Evolutionary conservation across 2,888 invertebrate species (phyloP), one percentile per base, ranked within the genome.

Genomic region (Cryptocephalus primarius): DNA sequence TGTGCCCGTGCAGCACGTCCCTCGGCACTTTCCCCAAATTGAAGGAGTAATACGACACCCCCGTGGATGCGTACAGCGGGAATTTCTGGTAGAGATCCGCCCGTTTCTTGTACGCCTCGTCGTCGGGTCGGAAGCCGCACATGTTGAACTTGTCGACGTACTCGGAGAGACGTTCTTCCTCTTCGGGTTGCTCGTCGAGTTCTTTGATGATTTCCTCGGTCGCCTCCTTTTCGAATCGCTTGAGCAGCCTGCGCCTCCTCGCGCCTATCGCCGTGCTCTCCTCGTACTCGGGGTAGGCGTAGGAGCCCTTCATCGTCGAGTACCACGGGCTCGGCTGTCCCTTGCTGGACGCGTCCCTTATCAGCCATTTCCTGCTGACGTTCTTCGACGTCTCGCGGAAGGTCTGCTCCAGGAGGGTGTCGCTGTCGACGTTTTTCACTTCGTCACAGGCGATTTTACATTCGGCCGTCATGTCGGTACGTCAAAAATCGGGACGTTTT

Each of bases 321-420:
- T 14, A 33, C 8, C 12, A 34, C 1, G 36, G 43, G 13, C 31
- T 36, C 9, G 12, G 13, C 11, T 33, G 43, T 33, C 13, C 3
- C 31, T 33, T 33, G 43, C 14, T n/a, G 4, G 43, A 43, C 12
- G 34, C 43, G 31, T 43, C 43, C 8, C 43, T 33, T 34, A 43
- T 43, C 13, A 43, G 12, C 43, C 43, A 43, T 34, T 33, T 43
- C 13, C 43, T 43, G 43, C 43, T 43, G 36, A 36, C 43, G 31
- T 34, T 34, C 36, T 43, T 43, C 9, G 33, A 43, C n/a, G 8
- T 34, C 9, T 9, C 12, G 14, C 13, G 14, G 13, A 12, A 43
- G 14, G 22, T 36, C 22, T 43, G 8, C 12, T 43, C 43, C 3
- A 22, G 22, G 3, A 22, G 22, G 3, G 22, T 22, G 22, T 22